phyloP scores from a whole-genome alignment of 2,113 vertebrate genomes.

The Stegastes partitus region DNA sequence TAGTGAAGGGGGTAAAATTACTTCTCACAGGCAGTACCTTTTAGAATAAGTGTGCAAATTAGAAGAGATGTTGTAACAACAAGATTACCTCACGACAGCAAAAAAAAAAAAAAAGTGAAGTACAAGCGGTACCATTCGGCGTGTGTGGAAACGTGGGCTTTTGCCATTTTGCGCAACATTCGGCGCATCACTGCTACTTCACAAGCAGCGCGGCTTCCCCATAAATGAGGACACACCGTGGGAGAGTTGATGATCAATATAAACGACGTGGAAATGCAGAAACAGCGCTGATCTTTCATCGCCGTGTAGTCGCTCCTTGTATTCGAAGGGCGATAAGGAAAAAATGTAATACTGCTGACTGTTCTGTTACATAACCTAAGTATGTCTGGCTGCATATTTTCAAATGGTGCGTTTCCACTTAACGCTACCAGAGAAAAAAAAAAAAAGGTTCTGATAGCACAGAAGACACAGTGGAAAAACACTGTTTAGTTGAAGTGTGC shows the following conservation, averaged over 20 bases:
- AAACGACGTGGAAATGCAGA: not conserved
- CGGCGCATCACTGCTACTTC: no score
- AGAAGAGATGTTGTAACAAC: constrained; percentile 10
- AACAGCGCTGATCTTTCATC: no score
- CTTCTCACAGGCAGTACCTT: not conserved
- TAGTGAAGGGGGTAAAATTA: not conserved
- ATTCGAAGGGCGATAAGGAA: no score
- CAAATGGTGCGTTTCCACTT: no score
- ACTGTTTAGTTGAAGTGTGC: no score
- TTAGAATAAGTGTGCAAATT: not conserved
- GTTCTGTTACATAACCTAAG: no score
- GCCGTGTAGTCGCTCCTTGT: no score
- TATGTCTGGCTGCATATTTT: no score
- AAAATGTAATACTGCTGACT: no score
- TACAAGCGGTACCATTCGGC: not conserved
- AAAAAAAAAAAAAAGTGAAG: not conserved
- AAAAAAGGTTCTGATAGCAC: no score
- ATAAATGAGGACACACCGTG: not conserved
- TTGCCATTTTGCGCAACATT: constrained; percentile 7
- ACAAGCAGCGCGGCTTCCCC: not conserved
- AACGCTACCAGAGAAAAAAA: no score
- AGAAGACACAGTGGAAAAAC: no score
- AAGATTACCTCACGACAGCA: not conserved
- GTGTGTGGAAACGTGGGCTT: not conserved
- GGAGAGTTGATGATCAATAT: not conserved